Evolutionary conservation across 1,140 invertebrate genomes (phyloP).

Genomic region (Bombus vancouverensis): DNA sequence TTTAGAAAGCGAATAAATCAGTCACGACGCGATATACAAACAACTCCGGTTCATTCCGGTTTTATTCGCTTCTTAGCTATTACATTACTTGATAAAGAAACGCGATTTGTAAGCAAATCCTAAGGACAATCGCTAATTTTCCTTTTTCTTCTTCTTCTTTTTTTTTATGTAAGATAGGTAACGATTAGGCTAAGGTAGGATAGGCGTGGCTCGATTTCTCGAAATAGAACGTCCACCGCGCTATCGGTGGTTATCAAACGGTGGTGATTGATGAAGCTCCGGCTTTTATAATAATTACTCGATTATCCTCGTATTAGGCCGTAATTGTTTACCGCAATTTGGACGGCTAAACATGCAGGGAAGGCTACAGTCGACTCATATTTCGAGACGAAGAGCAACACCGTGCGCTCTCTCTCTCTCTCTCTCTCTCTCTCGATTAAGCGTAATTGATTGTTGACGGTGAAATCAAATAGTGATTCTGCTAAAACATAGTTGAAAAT

Average conservation of each 20-base stretch:
- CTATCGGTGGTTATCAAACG: slow-evolving; percentile 61
- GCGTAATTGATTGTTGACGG: slow-evolving; percentile 51
- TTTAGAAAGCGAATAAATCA: slow-evolving; percentile 11
- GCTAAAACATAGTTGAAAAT: not conserved
- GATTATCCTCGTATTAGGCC: slow-evolving; percentile 72
- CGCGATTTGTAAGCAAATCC: not conserved
- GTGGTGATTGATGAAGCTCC: slow-evolving; percentile 76
- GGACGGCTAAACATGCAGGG: slow-evolving; percentile 55
- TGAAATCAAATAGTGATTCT: not conserved
- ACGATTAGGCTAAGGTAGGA: not conserved
- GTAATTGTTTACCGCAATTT: slow-evolving; percentile 74
- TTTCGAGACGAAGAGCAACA: slow-evolving; percentile 38
- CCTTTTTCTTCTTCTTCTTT: slow-evolving; percentile 12
- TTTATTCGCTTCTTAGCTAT: not conserved
- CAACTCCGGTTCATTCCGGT: not conserved
- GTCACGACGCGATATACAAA: not conserved
- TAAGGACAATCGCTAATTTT: too few relatives aligned
- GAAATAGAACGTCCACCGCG: slow-evolving; percentile 48
- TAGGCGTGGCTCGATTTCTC: slow-evolving; percentile 59
- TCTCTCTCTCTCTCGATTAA: slow-evolving; percentile 52
- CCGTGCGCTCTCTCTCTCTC: not conserved
- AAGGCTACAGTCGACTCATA: slow-evolving; percentile 22
- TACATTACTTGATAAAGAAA: not conserved
- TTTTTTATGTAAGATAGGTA: slow-evolving; percentile 48
- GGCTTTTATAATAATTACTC: slow-evolving; percentile 81